Percentiles rank a stretch among this genome's conserved stretches.
Evolutionary conservation across 2,797 vertebrate genomes (phyloP).

Genomic region (Salarias fasciatus): DNA sequence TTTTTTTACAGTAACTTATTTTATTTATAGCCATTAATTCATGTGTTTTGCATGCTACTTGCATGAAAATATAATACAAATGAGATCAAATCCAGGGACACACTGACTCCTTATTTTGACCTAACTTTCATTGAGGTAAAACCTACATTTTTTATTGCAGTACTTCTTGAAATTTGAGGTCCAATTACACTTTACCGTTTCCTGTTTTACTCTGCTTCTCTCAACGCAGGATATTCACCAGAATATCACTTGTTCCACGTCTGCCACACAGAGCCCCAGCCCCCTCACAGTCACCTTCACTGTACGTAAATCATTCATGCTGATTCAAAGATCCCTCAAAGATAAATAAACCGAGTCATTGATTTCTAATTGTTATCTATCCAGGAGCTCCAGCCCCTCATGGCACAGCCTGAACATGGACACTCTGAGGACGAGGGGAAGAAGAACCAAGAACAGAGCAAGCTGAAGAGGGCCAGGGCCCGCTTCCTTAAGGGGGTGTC

Average conservation of each 20-base stretch:
- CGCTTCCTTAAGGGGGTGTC: slow-evolving; percentile 77
- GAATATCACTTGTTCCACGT: slow-evolving; percentile 47
- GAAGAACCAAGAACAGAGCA: slow-evolving; percentile 18
- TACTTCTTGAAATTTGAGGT: too few species aligned
- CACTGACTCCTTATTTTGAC: too few species aligned
- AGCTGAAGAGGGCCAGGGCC: slow-evolving; percentile 31
- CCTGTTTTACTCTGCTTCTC: not conserved
- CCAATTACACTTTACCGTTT: too few species aligned
- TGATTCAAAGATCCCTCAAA: not conserved
- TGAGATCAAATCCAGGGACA: too few species aligned
- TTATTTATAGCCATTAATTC: too few species aligned
- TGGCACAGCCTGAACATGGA: slow-evolving; percentile 65
- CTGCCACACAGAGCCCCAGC: not conserved
- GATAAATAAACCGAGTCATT: not conserved
- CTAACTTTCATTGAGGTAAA: too few species aligned
- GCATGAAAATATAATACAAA: too few species aligned
- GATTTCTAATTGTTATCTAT: not conserved
- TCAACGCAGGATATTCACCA: slow-evolving; percentile 60
- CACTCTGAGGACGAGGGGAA: slow-evolving; percentile 4
- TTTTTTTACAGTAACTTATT: too few species aligned
- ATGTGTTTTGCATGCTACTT: too few species aligned
- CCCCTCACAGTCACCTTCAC: not conserved
- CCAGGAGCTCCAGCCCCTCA: slow-evolving; percentile 83
- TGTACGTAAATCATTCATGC: slow-evolving; percentile 42
- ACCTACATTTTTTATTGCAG: too few species aligned